Conservation (phyloP, 2,797 vertebrate genomes). For the Chromis chromis region DNA sequence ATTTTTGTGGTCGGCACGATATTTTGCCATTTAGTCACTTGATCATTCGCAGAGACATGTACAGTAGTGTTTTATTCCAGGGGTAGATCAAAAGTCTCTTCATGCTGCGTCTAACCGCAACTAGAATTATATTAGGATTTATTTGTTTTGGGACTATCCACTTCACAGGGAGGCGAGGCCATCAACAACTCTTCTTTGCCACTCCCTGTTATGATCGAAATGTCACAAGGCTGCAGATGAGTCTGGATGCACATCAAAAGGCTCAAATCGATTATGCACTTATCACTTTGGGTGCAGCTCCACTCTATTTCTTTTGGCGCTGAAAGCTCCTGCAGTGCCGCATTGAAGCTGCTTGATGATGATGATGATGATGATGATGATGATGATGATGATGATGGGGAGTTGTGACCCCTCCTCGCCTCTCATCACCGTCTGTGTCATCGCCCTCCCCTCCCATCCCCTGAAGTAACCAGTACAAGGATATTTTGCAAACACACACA, state of each 20-base stretch:
- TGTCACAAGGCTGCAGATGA: constrained; percentile 43
- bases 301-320: constrained; percentile 26
- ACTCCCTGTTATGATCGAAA: constrained; percentile 73
- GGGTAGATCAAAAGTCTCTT: constrained; percentile 78
- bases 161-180: constrained; percentile 63
- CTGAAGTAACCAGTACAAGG: constrained; percentile 39
- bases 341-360: constrained; percentile 9
- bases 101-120: constrained; percentile 76
- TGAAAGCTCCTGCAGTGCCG: constrained; percentile 25
- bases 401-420: constrained; percentile 47
- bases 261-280: constrained; percentile 24
- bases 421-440: constrained; percentile 60
- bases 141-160: constrained; percentile 76
- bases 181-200: constrained; percentile 62
- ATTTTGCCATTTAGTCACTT: constrained; percentile 73
- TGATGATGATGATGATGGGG: constrained; percentile 38
- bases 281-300: constrained; percentile 40
- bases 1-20: constrained; percentile 61
- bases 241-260: constrained; percentile 59
- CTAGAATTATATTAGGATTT: constrained; percentile 77
- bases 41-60: constrained; percentile 74
- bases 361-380: constrained; percentile 43
- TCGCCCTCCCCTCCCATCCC: constrained; percentile 43
- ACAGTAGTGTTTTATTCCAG: constrained; percentile 80
- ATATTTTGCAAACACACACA: constrained; percentile 44